Evolutionary conservation across 2,888 invertebrate genomes (phyloP).

Genomic region (Heliconius charithonia): DNA sequence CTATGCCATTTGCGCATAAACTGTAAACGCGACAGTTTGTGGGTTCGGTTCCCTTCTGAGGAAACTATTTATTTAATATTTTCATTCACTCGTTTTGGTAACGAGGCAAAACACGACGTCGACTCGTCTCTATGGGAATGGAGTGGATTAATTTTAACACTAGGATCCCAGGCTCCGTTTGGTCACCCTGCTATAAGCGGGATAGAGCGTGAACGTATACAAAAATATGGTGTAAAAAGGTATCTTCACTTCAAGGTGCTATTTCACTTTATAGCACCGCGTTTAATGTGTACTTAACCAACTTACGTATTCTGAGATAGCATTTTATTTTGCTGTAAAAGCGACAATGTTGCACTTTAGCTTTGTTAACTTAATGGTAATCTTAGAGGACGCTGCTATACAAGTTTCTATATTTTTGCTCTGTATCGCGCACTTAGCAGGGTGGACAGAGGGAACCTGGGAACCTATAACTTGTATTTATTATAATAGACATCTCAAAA

Average conservation of each 20-base stretch:
- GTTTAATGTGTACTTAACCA: constrained; percentile 16
- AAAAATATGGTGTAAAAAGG: not conserved
- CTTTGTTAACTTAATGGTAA: not conserved
- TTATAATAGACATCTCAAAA: not conserved
- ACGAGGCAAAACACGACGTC: no score
- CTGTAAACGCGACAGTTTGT: no score
- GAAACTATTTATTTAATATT: no score
- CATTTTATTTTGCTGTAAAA: constrained; percentile 16
- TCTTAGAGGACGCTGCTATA: not conserved
- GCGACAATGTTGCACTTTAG: constrained; percentile 9
- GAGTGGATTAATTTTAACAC: no score
- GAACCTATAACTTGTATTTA: not conserved
- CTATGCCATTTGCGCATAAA: no score
- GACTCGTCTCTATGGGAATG: no score
- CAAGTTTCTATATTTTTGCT: not conserved
- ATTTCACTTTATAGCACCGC: not conserved
- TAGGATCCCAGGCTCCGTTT: no score
- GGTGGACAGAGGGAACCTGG: not conserved
- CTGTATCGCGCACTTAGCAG: not conserved
- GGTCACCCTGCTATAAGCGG: not conserved
- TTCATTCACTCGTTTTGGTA: no score
- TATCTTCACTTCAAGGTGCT: not conserved
- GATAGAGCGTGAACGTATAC: not conserved
- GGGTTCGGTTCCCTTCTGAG: no score
- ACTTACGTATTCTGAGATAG: constrained; percentile 8